Percentiles rank a stretch among this genome's conserved stretches.
Conservation (phyloP, 2,113 vertebrate genomes). For the Python bivittatus region DNA sequence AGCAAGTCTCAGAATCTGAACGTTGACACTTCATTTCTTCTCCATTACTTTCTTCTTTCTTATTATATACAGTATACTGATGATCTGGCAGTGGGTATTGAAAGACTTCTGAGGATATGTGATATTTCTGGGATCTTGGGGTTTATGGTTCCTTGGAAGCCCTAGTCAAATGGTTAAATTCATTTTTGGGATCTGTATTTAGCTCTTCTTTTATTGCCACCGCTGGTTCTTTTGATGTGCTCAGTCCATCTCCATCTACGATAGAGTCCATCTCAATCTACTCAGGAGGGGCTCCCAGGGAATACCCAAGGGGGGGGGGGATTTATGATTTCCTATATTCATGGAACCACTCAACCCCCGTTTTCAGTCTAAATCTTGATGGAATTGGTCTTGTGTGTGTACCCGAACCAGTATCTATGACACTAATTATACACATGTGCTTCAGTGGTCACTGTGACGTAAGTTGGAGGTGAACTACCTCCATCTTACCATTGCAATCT, state of each 20-base stretch:
- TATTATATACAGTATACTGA: not conserved
- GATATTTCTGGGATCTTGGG: not conserved
- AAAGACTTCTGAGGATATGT: not conserved
- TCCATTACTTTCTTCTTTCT: not conserved
- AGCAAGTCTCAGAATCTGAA: not conserved
- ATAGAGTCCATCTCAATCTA: not conserved
- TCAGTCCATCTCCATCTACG: not conserved
- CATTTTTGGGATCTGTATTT: not conserved
- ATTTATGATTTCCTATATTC: not conserved
- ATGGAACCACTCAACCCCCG: not conserved
- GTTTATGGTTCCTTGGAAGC: not conserved
- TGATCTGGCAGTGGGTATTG: not conserved
- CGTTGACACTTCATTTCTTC: not conserved
- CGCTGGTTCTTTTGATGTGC: not conserved
- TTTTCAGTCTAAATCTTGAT: not conserved
- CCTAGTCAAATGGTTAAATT: not conserved
- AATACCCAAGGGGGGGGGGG: not conserved
- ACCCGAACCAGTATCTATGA: not conserved
- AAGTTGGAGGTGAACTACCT: not conserved
- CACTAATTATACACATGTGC: not conserved
- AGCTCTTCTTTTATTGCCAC: too few relatives aligned
- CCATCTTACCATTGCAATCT: not conserved
- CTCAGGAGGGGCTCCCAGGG: not conserved
- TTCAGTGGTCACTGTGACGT: conserved; percentile 7
- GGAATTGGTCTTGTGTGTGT: not conserved